Conservation (phyloP, 2,888 invertebrate species). For the Minunthozetes semirufus region DNA sequence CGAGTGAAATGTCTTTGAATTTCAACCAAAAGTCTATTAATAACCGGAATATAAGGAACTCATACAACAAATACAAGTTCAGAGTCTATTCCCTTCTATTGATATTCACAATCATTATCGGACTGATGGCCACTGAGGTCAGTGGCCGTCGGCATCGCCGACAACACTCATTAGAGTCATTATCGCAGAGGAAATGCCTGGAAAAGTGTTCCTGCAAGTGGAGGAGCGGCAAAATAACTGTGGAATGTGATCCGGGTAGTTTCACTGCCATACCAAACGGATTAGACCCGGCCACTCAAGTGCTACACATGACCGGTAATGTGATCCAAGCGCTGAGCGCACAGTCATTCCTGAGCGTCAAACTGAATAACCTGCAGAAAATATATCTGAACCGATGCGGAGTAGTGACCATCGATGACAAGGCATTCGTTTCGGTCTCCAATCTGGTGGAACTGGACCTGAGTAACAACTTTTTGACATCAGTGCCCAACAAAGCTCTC, state of each 20-base stretch:
- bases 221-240: conserved; percentile 42
- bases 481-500: conserved; percentile 41
- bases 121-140: neutral
- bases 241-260: conserved; percentile 40
- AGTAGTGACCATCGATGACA: conserved; percentile 39
- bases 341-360: conserved; percentile 40
- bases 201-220: conserved; percentile 43
- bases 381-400: conserved; percentile 40
- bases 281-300: conserved; percentile 41
- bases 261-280: conserved; percentile 40
- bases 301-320: conserved; percentile 42
- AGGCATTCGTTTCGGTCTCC: conserved; percentile 41
- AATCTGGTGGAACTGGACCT: conserved; percentile 43
- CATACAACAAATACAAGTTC: conserved; percentile 4
- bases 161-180: neutral
- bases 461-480: conserved; percentile 40
- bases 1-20: neutral
- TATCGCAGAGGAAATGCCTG: conserved; percentile 38
- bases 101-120: neutral
- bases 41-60: neutral
- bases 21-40: neutral
- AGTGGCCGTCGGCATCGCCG: neutral
- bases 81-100: conserved; percentile 7
- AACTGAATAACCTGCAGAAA: conserved; percentile 41
- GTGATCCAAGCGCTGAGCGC: conserved; percentile 38